phyloP scores from a whole-genome alignment of 2,888 invertebrate species.

The Pristionchus fissidentatus region DNA sequence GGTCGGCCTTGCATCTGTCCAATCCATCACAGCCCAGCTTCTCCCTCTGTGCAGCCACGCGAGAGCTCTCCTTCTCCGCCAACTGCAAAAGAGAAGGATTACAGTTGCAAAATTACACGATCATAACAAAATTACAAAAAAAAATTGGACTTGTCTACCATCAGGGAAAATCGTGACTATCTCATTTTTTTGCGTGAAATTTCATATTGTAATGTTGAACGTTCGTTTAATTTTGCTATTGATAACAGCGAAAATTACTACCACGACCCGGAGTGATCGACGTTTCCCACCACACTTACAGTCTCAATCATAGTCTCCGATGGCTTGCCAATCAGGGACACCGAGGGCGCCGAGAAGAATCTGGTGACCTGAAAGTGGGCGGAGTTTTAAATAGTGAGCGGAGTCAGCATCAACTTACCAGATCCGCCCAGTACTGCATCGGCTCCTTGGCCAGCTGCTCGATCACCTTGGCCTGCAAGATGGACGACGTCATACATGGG shows the following conservation, averaged over 20 bases:
- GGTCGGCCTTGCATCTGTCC: constrained; percentile 80
- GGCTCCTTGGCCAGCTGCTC: constrained; percentile 82
- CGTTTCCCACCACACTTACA: constrained; percentile 76
- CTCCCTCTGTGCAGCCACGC: constrained; percentile 83
- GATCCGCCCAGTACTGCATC: constrained; percentile 83
- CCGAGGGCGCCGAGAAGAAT: constrained; percentile 62
- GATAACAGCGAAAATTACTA: no score
- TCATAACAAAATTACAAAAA: not conserved
- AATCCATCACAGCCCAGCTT: constrained; percentile 84
- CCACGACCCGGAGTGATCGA: no score
- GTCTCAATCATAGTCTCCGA: constrained; percentile 82
- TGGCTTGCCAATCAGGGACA: constrained; percentile 80
- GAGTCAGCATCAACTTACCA: constrained; percentile 78
- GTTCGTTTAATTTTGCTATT: no score
- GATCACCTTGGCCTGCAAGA: constrained; percentile 46
- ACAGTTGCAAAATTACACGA: constrained; percentile 5
- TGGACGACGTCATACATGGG: not conserved
- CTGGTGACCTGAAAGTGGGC: constrained; percentile 39
- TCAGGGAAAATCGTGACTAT: no score
- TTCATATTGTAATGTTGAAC: no score
- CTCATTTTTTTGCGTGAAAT: no score
- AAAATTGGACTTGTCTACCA: not conserved
- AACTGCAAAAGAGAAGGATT: constrained; percentile 50
- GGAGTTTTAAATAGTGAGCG: constrained; percentile 51
- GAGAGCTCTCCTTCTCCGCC: constrained; percentile 82